Evolutionary conservation across 2,797 vertebrate species (phyloP).

Genomic region (Chelon labrosus): DNA sequence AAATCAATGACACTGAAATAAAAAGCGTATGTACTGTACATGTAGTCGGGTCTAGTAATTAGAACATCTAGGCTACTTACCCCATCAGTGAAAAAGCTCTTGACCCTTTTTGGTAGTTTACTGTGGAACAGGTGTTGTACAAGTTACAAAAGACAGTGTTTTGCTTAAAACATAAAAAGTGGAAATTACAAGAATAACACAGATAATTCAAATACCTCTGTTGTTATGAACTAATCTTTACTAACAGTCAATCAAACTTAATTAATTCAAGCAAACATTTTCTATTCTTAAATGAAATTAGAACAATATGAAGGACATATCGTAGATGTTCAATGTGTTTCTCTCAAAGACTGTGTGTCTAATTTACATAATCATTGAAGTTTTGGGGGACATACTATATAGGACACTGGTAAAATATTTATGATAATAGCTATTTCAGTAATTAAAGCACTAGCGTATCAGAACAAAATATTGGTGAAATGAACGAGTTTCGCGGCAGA

Average conservation of each 20-base stretch:
- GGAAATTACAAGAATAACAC: too few species aligned
- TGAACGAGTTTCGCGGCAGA: too few species aligned
- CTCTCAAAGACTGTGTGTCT: not conserved
- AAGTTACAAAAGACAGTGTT: not conserved
- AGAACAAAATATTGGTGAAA: too few species aligned
- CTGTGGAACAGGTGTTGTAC: conserved; percentile 75
- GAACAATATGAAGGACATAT: too few species aligned
- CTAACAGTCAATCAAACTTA: too few species aligned
- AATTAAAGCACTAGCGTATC: too few species aligned
- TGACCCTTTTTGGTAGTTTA: conserved; percentile 93
- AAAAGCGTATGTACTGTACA: not conserved
- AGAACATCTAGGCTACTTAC: conserved; percentile 79
- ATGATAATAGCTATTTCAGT: not conserved
- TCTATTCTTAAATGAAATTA: not conserved
- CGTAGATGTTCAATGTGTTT: not conserved
- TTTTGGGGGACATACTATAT: not conserved
- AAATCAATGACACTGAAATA: too few species aligned
- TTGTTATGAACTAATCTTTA: too few species aligned
- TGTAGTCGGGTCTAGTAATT: not conserved
- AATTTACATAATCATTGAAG: too few species aligned
- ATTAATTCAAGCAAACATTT: not conserved
- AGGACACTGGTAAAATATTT: not conserved
- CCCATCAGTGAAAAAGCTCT: conserved; percentile 96
- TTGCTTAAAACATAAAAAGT: not conserved
- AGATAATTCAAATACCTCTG: too few species aligned